Evolutionary conservation across 2,888 invertebrate genomes (phyloP).

Genomic region (Polymixis lichenea): DNA sequence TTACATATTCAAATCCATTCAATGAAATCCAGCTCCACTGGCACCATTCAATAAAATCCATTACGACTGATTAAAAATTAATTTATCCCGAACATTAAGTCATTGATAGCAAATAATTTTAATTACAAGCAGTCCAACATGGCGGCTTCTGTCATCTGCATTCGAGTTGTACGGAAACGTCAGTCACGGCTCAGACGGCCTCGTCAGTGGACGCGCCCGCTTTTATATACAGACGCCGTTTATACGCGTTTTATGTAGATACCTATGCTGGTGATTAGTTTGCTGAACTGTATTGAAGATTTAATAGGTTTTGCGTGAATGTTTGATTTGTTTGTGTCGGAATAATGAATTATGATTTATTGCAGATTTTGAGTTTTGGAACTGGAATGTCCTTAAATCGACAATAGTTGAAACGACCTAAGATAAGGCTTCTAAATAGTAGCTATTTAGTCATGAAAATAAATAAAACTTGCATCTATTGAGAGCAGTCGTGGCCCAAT

Average conservation of each 20-base stretch:
- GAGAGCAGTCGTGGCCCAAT: too few species aligned
- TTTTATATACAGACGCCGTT: conserved; percentile 25
- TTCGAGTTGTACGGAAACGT: conserved; percentile 61
- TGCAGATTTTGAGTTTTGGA: background rate
- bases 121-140: conserved; percentile 50
- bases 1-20: conserved; percentile 33
- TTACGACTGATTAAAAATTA: conserved; percentile 44
- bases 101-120: conserved; percentile 57
- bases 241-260: conserved; percentile 16
- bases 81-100: conserved; percentile 46
- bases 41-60: conserved; percentile 42
- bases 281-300: background rate
- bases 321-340: background rate
- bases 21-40: conserved; percentile 11
- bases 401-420: background rate
- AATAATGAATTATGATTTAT: background rate
- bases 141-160: conserved; percentile 58
- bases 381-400: background rate
- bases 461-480: background rate
- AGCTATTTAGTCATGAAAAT: background rate
- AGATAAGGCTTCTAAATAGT: background rate
- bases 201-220: conserved; percentile 22
- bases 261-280: conserved; percentile 36
- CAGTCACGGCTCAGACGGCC: conserved; percentile 44
- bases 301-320: conserved; percentile 15